Evolutionary conservation across 2,113 vertebrate species (phyloP).

Genomic region (Coptodon bakossiorum): DNA sequence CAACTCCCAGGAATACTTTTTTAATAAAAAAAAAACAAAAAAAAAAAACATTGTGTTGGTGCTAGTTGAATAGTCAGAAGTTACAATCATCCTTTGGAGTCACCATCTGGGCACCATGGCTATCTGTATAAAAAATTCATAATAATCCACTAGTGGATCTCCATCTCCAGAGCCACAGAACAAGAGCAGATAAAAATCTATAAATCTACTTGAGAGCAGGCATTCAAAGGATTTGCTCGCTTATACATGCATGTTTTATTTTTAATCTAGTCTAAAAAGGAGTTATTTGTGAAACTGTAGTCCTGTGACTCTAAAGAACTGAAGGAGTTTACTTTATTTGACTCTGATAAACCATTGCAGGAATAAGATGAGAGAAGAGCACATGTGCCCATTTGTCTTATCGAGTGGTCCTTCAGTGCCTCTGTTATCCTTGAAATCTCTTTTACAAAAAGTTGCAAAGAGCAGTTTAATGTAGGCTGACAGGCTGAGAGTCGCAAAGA

Average conservation of each 20-base stretch:
- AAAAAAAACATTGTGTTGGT: background rate
- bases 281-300: background rate
- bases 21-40: background rate
- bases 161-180: background rate
- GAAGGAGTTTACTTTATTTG: background rate
- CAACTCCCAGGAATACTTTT: background rate
- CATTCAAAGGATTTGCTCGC: background rate
- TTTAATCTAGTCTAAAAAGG: background rate
- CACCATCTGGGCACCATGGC: background rate
- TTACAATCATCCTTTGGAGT: background rate
- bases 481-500: conserved; percentile 15
- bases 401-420: conserved; percentile 1
- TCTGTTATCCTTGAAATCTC: conserved; percentile 27
- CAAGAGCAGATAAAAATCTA: background rate
- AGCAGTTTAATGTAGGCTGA: conserved; percentile 11
- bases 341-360: background rate
- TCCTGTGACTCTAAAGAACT: background rate
- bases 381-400: background rate
- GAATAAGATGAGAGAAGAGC: background rate
- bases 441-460: background rate
- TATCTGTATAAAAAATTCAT: background rate
- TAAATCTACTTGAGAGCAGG: background rate
- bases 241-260: background rate
- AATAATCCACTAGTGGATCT: background rate
- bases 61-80: background rate